Evolutionary conservation across 2,113 vertebrate species (phyloP).

Genomic region (Otus sunia): DNA sequence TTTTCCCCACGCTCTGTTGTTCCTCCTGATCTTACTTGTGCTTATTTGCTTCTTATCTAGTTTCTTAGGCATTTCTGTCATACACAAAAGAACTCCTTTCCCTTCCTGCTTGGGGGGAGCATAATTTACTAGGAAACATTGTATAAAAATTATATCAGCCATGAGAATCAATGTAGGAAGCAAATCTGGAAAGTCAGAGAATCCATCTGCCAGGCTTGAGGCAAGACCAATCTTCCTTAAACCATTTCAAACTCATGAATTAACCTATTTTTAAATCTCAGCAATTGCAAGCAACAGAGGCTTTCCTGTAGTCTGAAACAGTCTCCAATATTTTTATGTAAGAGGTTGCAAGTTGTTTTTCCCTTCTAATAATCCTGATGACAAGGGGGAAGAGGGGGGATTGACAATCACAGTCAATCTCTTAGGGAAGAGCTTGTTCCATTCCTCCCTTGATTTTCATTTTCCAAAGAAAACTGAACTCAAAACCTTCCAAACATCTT

Average conservation of each 20-base stretch:
- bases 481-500: not conserved
- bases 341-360: not conserved
- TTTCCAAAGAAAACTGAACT: not conserved
- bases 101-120: not conserved
- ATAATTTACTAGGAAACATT: not conserved
- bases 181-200: not conserved
- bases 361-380: not conserved
- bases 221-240: not conserved
- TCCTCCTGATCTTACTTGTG: not conserved
- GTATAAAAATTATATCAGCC: not conserved
- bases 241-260: not conserved
- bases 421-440: not conserved
- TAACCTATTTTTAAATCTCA: not conserved
- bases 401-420: not conserved
- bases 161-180: not conserved
- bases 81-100: not conserved
- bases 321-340: not conserved
- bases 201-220: not conserved
- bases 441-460: not conserved
- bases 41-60: not conserved
- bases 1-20: not conserved
- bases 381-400: too few relatives aligned
- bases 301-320: not conserved
- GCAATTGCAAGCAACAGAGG: not conserved
- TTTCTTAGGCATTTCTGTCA: not conserved